Base-by-base conservation (phyloP, 2,797 vertebrate genomes). In the Phrynocephalus forsythii region DNA sequence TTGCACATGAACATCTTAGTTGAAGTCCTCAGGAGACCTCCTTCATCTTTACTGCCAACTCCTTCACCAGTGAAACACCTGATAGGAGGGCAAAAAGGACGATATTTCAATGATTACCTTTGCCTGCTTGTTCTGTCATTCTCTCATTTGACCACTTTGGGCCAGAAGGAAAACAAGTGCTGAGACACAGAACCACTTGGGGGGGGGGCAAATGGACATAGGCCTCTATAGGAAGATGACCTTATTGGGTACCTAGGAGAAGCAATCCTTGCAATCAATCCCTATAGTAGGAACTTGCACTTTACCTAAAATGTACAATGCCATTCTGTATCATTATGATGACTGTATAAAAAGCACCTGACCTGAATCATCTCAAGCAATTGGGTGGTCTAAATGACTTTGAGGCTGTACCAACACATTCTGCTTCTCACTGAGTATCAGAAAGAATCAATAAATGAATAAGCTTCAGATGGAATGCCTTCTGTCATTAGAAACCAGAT, bases 351-450 rank as follows among this genome's bases (percentile, higher is more conserved):
- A 85, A 80, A 77, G 8, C 26, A n/a, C 67, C 18, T 78, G 33
- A 22, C 67, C 18, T 78, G 78, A 73, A 75, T 73, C 50, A 75
- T 84, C 22, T 72, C n/a, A 33, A 79, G 76, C 67, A 0, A 2
- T 9, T 2, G 6, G 26, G 60, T 50, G 10, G 6, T 3, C 75
- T 85, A 44, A 26, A 68, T 3, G 73, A 5, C 0, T 0, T 52
- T 52, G 52, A 52, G 52, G 7, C 38, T 16, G 60, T 75, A 0
- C 0, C 44, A 30, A 1, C 0, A 78, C 7, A 38, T 79, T 13
- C 10, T 77, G 5, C 50, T 0, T 44, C 24, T 79, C 24, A 0
- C 24, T 73, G 2, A 30, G 13, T n/a, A 77, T 30, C 20, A 56
- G 33, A 30, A 26, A 63, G 28, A 66, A n/a, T 66, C 38, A 79